These are phyloP conservation scores for Syndactyla subalaris DNA, from an alignment of 2,797 vertebrate species.

Conservation along the genomic window DNA sequence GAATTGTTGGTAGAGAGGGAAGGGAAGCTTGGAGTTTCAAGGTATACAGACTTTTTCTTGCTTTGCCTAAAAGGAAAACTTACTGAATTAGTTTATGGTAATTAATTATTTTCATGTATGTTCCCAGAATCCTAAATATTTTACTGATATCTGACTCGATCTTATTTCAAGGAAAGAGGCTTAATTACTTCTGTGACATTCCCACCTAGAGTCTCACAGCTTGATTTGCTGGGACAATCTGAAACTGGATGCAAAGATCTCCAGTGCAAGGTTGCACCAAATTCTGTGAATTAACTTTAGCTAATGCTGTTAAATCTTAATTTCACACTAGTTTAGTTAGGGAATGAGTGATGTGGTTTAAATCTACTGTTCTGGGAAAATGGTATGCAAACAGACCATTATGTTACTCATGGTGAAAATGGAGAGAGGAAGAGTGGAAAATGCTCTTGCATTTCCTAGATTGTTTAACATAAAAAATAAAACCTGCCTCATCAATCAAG, in stretches of 20 bases:
- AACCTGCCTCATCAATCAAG: neutral
- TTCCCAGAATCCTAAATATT: neutral
- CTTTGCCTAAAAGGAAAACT: neutral
- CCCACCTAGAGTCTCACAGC: neutral
- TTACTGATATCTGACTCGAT: neutral
- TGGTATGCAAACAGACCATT: neutral
- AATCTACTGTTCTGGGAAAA: neutral
- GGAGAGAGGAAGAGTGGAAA: neutral
- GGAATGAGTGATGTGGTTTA: neutral
- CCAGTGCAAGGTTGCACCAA: neutral
- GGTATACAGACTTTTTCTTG: neutral
- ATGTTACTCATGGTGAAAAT: neutral
- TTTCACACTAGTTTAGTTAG: neutral
- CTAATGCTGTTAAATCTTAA: neutral
- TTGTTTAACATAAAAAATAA: neutral
- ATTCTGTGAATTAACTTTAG: neutral
- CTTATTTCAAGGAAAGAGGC: neutral
- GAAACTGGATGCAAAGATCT: neutral
- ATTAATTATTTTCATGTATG: neutral
- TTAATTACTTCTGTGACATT: neutral
- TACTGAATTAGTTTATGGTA: neutral
- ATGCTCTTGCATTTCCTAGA: neutral
- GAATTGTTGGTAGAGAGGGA: neutral
- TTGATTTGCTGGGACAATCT: neutral
- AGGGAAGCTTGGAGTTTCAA: neutral